Base-by-base conservation (phyloP, 92 coral and sea anemone species). In the Isaurus tuberculatus region DNA sequence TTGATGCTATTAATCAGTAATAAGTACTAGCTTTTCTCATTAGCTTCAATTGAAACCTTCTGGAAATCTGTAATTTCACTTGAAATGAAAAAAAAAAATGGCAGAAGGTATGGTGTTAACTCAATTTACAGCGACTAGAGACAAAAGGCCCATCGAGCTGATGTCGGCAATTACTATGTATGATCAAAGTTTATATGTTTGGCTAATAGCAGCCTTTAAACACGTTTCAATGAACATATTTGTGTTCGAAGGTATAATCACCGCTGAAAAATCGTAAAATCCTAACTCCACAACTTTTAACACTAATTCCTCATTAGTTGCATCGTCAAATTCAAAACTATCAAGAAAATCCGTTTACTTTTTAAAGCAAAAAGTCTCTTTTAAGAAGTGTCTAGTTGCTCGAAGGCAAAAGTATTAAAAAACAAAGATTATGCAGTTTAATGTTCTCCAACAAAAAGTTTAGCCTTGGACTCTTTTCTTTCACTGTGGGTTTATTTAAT, bases 61-160 rank as follows among this genome's bases (percentile, higher is more conserved):
- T 75, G 70, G 69, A 77, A 77, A 77, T 77, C 69, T 77, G 82
- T 77, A 60, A 14, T 77, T 60, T 77, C 82, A 77, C 82, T 77
- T 77, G 34, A 22, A 77, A 77, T 34, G 46, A 77, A 57, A 43
- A 16, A 36, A 53, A 74, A 16, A 36, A 53, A 74, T 1, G 53
- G 33, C 82, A 31, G 51, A 77, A 77, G 82, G 70, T 77, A 48
- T 31, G 67, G 82, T 44, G 82, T 55, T 77, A 77, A 77, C 64
- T 60, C 19, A 58, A 57, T 77, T 57, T 55, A 31, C 70, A 15
- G 16, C 23, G 29, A 46, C 82, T n/a, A 5, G 14, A 46, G 60
- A 77, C 82, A 77, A 77, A 55, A 36, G 51, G 4, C 14, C 19
- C 15, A 34, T 31, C 14, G 29, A 48, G 53, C 37, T 46, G 61